These are phyloP conservation scores for Pterobdella sp. DNA, from an alignment of 2,888 invertebrate genomes.

Conservation along the genomic window DNA sequence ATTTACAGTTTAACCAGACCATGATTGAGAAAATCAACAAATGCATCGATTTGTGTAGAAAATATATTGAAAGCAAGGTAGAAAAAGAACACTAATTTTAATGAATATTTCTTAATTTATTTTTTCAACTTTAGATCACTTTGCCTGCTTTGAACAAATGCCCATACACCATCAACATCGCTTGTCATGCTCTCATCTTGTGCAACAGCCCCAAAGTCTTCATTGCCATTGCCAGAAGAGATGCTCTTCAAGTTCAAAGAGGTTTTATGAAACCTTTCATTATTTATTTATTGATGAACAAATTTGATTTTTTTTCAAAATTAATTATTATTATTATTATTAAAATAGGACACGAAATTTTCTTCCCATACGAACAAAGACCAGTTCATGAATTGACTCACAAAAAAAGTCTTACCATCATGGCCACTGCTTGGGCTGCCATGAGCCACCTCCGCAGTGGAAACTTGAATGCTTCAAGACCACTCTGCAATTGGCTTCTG, in stretches of 20 bases:
- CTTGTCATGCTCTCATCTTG: not conserved
- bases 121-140: not conserved
- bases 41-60: not conserved
- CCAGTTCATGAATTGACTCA: not conserved
- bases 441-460: conserved; percentile 14
- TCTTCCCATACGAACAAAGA: not conserved
- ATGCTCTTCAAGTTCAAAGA: not conserved
- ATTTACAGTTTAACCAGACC: not conserved
- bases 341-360: conserved; percentile 6
- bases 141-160: not conserved
- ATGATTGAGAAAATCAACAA: not conserved
- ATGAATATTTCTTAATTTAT: not conserved
- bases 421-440: conserved; percentile 13
- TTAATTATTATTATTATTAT: too few species aligned
- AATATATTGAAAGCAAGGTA: conserved; percentile 4
- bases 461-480: conserved; percentile 13
- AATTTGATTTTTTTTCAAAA: too few species aligned
- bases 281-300: too few species aligned
- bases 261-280: not conserved
- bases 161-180: conserved; percentile 6
- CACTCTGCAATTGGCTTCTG: conserved; percentile 21
- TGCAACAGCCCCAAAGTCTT: conserved; percentile 5
- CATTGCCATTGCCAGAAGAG: conserved; percentile 5
- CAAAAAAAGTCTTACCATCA: not conserved
- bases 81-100: not conserved